Evolutionary conservation across 1,140 invertebrate genomes (phyloP).

Genomic region (Homarus americanus): DNA sequence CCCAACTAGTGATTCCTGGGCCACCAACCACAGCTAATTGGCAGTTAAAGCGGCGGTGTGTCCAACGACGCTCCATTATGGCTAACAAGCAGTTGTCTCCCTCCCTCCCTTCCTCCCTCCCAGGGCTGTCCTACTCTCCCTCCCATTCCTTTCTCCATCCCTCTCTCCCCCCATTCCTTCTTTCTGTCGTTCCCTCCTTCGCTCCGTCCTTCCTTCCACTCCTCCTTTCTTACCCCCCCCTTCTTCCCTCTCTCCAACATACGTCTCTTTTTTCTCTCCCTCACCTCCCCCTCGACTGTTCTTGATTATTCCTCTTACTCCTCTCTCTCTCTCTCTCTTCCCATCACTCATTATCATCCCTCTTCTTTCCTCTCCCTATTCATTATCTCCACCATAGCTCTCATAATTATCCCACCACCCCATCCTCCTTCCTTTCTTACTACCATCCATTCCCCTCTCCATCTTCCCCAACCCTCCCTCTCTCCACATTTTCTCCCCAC

Average conservation of each 20-base stretch:
- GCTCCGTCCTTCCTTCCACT: neutral
- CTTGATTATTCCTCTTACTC: neutral
- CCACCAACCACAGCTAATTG: conserved; percentile 48
- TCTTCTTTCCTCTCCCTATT: neutral
- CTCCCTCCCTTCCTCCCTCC: too few species aligned
- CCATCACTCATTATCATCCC: neutral
- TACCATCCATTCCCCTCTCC: neutral
- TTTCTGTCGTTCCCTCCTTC: neutral
- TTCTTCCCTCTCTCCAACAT: neutral
- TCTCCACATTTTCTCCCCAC: neutral
- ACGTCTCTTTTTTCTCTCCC: neutral
- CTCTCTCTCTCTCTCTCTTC: neutral
- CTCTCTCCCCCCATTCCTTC: too few species aligned
- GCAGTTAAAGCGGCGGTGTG: conserved; percentile 43
- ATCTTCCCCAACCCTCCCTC: neutral
- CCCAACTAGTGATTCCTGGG: conserved; percentile 6
- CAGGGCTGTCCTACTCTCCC: neutral
- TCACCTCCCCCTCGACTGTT: neutral
- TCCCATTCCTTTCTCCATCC: neutral
- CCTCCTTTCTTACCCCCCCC: neutral
- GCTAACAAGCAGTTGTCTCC: conserved; percentile 39
- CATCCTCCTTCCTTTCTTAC: neutral
- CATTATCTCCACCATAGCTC: neutral
- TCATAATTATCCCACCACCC: neutral
- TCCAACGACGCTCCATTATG: conserved; percentile 37